These are phyloP conservation scores for Notolabrus celidotus DNA, from an alignment of 2,797 vertebrate genomes.

Conservation along the genomic window DNA sequence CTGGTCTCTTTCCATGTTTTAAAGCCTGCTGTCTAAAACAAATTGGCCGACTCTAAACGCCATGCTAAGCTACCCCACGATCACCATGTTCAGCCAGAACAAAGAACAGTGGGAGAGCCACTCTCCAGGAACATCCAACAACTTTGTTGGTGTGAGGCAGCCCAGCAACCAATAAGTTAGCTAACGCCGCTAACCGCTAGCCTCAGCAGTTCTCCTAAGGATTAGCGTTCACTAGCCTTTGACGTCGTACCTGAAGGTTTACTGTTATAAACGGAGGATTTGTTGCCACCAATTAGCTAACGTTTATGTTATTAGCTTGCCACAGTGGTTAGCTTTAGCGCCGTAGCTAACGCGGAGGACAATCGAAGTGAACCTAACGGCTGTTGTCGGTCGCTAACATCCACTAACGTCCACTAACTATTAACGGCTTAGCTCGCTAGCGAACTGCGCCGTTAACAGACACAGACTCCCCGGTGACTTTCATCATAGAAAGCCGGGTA, in stretches of 20 bases:
- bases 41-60: slow-evolving; percentile 51
- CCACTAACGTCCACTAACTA: slow-evolving; percentile 60
- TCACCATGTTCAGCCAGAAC: slow-evolving; percentile 78
- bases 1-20: slow-evolving; percentile 10
- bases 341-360: slow-evolving; percentile 65
- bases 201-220: slow-evolving; percentile 32
- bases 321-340: slow-evolving; percentile 48
- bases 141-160: slow-evolving; percentile 74
- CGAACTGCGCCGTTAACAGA: slow-evolving; percentile 55
- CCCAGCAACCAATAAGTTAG: slow-evolving; percentile 68
- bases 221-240: slow-evolving; percentile 29
- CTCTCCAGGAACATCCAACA: slow-evolving; percentile 78
- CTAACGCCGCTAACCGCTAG: slow-evolving; percentile 69
- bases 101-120: slow-evolving; percentile 78
- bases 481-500: slow-evolving; percentile 40
- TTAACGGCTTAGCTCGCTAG: slow-evolving; percentile 64
- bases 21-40: slow-evolving; percentile 38
- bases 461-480: slow-evolving; percentile 68
- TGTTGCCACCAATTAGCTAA: slow-evolving; percentile 7
- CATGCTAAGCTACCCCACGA: slow-evolving; percentile 69
- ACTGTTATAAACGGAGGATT: slow-evolving; percentile 21
- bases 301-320: slow-evolving; percentile 35
- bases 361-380: slow-evolving; percentile 75
- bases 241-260: not conserved
- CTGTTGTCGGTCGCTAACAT: slow-evolving; percentile 66